These are phyloP conservation scores for Chamaetylas fuelleborni DNA, from an alignment of 2,113 vertebrate species.

Conservation along the genomic window DNA sequence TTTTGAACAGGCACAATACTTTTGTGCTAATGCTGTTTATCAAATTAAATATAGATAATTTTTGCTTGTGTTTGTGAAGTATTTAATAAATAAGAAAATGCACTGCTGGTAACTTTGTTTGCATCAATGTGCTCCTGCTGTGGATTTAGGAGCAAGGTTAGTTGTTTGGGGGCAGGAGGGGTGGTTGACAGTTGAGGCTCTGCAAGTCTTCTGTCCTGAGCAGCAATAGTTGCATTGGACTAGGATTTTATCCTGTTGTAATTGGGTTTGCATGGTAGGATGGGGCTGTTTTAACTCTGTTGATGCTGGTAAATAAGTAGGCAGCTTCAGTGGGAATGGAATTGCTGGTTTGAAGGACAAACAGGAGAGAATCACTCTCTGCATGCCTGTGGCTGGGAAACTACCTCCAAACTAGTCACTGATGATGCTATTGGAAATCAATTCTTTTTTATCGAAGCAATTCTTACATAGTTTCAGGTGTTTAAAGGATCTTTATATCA, in stretches of 20 bases:
- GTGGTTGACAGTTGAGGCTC: background rate
- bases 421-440: background rate
- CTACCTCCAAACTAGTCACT: background rate
- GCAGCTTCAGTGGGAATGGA: background rate
- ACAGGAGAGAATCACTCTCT: background rate
- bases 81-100: background rate
- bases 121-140: background rate
- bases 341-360: background rate
- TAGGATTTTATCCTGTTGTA: background rate
- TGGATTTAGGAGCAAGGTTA: background rate
- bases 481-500: background rate
- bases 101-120: background rate
- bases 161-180: background rate
- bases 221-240: background rate
- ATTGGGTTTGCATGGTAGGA: background rate
- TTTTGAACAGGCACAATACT: background rate
- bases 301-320: background rate
- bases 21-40: slow-evolving; percentile 19
- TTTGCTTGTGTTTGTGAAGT: slow-evolving; percentile 9
- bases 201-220: background rate
- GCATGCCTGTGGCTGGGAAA: background rate
- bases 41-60: background rate
- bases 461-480: background rate
- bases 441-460: background rate
- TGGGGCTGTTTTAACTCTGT: background rate